Evolutionary conservation across 2,113 vertebrate genomes (phyloP), one percentile per base, ranked within the genome.

Genomic region (Esox niger): DNA sequence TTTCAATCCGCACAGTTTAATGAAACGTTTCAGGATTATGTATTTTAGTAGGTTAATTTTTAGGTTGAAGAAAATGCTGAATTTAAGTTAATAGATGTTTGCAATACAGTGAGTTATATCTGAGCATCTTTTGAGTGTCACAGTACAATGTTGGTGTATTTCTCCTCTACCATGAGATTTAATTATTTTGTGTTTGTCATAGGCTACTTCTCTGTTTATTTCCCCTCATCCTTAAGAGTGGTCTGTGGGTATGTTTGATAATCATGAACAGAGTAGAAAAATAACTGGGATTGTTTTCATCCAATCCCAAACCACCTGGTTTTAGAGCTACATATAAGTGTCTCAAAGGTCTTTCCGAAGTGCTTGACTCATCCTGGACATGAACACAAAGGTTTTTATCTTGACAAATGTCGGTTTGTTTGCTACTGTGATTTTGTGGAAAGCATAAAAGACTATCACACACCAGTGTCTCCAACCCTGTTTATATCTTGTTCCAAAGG

Each of bases 31-130:
- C 70, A 35, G 32, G 29, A 76, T 66, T 27, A 49, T 81, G 56
- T 61, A 69, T 68, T 49, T 55, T 74, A 66, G 71, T 79, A 78
- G 5, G 8, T n/a, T 4, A 78, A 69, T 82, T 61, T 69, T 71
- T 71, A 26, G 26, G 58, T 69, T 74, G 49, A 79, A 75, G 69
- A 71, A 77, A 78, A 68, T 74, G 55, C 60, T 54, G 55, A 49
- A 67, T 75, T 76, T 33, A 35, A 76, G 69, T 84, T 81, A 69
- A 77, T 81, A 59, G 62, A 65, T 81, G 56, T 54, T 59, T 56
- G 59, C 60, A 55, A 63, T 73, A 71, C 49, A 64, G 31, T 49
- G 73, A 15, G 46, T 62, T 63, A 71, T 73, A 30, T 62, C 11
- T 54, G n/a, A 29, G 61, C 23, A 17, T 52, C 69, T 77, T 4